Base-by-base conservation (phyloP, 1,140 invertebrate species). In the Orius insidiosus region DNA sequence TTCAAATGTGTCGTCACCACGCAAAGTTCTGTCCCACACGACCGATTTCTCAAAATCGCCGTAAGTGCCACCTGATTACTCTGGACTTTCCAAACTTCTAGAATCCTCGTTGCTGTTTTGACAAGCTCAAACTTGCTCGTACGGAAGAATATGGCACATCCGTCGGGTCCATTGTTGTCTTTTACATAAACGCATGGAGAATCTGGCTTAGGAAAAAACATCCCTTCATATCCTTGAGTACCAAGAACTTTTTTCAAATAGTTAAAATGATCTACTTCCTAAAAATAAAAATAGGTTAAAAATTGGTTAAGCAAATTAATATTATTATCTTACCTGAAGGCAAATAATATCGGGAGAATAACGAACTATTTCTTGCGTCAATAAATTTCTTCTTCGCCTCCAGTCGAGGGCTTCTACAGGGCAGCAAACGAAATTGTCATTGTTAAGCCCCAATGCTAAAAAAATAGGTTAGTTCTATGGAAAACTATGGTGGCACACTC, bases 181-280 rank as follows among this genome's bases (percentile, higher is more conserved):
- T 70, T 60, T 34, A 80, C 68, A 53, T 82, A 81, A 11, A 82
- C 61, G 59, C 81, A 85, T 0, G 81, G 81, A 0, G 80, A 85
- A 55, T 84, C 77, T 1, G 80, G 80, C 61, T 85, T 85, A 0
- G 78, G 78, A 54, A 73, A 75, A 60, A 85, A 85, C 39, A 71
- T 67, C 3, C 81, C 82, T 0, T 59, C 57, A 56, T 80, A 85
- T 2, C 80, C 78, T 54, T 78, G 67, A 11, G 68, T 67, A 2
- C 59, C 63, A 40, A 86, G 58, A 8, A 72, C 66, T 18, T 66
- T 66, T 51, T 73, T 64, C 14, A 85, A 56, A 55, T 79, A 81
- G 43, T 72, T 70, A 56, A 77, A 85, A 56, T 82, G 77, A 59
- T 85, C 82, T 1, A 84, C 78, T 68, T 85, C 76, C 74, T 78